A percentile compares a stretch with the other conserved stretches of the same genome.
phyloP scores from a whole-genome alignment of 2,113 vertebrate species.

The Ophthalmolycus amberensis region DNA sequence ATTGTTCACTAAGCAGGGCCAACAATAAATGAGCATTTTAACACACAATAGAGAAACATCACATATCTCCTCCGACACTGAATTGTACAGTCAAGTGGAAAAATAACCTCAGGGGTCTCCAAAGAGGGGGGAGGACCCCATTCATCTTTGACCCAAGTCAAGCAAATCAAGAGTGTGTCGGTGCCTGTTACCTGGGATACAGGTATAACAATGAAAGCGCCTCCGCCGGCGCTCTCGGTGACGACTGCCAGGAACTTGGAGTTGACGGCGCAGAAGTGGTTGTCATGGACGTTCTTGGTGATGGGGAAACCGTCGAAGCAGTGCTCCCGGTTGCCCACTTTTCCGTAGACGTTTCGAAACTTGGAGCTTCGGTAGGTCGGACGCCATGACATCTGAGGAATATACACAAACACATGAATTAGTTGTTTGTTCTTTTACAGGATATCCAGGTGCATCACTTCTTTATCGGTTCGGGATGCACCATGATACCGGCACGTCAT shows the following conservation, averaged over 20 bases:
- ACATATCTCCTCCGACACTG: not conserved
- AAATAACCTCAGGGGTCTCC: not conserved
- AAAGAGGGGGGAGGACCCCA: not conserved
- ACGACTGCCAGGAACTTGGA: conserved; percentile 94
- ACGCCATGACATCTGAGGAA: conserved; percentile 97
- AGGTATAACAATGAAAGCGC: conserved; percentile 94
- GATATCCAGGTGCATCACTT: not conserved
- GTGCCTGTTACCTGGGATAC: conserved; percentile 88
- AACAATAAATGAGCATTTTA: not conserved
- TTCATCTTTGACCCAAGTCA: not conserved
- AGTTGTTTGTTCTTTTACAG: not conserved
- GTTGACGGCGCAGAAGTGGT: conserved; percentile 98
- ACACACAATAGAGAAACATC: not conserved
- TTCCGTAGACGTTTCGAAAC: conserved; percentile 98
- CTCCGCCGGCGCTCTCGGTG: conserved; percentile 93
- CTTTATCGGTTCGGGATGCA: too few species aligned
- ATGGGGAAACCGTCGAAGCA: conserved; percentile 97
- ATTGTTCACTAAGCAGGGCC: not conserved
- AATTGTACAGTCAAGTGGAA: not conserved
- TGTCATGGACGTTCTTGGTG: conserved; percentile 99
- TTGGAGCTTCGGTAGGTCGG: conserved; percentile 99
- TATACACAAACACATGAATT: not conserved
- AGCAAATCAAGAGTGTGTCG: not conserved
- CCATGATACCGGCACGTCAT: too few species aligned
- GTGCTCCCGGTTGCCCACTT: conserved; percentile 94